Evolutionary conservation across 1,140 invertebrate species (phyloP).

Genomic region (Eumeta japonica): DNA sequence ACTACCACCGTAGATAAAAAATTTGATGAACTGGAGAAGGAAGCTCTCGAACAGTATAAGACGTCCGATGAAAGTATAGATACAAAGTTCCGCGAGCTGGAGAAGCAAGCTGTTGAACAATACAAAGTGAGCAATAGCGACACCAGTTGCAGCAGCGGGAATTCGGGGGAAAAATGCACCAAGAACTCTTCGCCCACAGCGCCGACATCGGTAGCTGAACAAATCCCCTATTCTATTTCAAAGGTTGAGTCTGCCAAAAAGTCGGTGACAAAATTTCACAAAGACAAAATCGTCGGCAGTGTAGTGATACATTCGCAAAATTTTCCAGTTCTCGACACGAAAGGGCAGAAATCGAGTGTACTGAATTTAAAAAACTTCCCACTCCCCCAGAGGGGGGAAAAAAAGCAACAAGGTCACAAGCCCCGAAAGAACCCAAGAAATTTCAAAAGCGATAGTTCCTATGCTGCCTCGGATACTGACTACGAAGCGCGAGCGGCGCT

Average conservation of each 20-base stretch:
- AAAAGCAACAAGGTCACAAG: conserved; percentile 40
- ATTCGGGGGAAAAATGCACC: conserved; percentile 28
- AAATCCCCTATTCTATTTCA: no score
- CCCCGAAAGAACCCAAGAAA: conserved; percentile 22
- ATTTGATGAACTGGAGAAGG: conserved; percentile 50
- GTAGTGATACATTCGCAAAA: conserved; percentile 49
- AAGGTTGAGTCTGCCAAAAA: conserved; percentile 13
- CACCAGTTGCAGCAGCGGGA: conserved; percentile 46
- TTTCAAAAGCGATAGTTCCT: conserved; percentile 29
- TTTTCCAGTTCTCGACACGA: conserved; percentile 44
- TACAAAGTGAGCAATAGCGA: conserved; percentile 52
- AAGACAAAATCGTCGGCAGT: conserved; percentile 38
- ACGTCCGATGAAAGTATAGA: conserved; percentile 53
- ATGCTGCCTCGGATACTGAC: conserved; percentile 41
- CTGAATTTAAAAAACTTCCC: conserved; percentile 53
- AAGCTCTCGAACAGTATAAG: conserved; percentile 54
- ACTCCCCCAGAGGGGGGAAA: conserved; percentile 50
- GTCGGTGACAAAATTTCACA: conserved; percentile 34
- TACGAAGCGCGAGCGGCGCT: conserved; percentile 28
- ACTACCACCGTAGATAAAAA: conserved; percentile 35
- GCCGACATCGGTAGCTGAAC: no score
- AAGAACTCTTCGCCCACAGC: conserved; percentile 11
- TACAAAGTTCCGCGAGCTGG: conserved; percentile 45
- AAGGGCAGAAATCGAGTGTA: conserved; percentile 32
- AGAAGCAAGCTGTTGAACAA: conserved; percentile 49